Evolutionary conservation across 2,888 invertebrate species (phyloP), one percentile per base, ranked within the genome.

Genomic region (Bibio marci): DNA sequence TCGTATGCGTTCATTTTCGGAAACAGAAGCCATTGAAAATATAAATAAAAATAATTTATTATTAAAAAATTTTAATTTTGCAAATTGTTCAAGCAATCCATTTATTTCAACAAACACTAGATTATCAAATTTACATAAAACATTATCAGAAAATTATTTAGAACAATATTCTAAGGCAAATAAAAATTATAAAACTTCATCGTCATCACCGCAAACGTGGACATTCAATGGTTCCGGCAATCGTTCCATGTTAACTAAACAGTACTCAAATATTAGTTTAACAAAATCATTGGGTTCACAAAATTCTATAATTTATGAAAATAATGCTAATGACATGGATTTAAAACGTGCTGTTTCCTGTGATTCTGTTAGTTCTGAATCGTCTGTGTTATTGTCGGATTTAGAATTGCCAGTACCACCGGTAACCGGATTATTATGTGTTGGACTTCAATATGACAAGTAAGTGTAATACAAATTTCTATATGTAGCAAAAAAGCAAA

Each of bases 281-380:
- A 56, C 56, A 35, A 50, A 57, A 22, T 50, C 56, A 6, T 59
- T 60, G 39, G 57, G 57, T 38, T 60, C 62, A 6, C 59, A 60
- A 37, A 46, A 46, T 10, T 60, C 61, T 0, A 43, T 59, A 39
- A 56, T 54, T 35, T 50, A 52, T 19, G 45, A 47, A 5, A 47
- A 47, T 13, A 48, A 47, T n/a, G 22, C 22, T 6, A 22, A 22
- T 10, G 48, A 47, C 12, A 37, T 55, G 45, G 59, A 62, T 37
- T 43, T 63, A 43, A 57, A 60, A 41, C 49, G 80, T 43, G 82
- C 81, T 1, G 66, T 80, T 48, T 81, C 81, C 18, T 83, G 80
- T 54, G 83, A 83, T 50, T 82, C 81, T 36, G 77, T 85, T 18
- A 79, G 76, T 49, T 82, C 82, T 2, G 82, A 83, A 49, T 79